Conservation (phyloP, 2,797 vertebrate species). For the Lepilemur septentrionalis region DNA sequence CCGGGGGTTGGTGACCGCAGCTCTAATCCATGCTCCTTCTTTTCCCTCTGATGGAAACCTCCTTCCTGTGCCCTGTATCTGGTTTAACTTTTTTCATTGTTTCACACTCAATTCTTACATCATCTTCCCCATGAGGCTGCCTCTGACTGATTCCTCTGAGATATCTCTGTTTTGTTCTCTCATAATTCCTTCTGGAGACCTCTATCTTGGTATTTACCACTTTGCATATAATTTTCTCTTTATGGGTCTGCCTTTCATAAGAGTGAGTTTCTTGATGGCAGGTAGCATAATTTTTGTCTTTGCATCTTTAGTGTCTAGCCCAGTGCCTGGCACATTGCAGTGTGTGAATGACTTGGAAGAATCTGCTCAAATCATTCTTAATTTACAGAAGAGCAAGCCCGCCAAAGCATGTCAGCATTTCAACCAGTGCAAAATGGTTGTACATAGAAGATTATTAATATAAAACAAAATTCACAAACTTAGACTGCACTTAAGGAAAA, state of each 20-base stretch:
- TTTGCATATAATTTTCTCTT: neutral
- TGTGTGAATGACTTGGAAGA: neutral
- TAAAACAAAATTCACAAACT: conserved; percentile 70
- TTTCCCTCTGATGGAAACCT: neutral
- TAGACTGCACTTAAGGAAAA: conserved; percentile 59
- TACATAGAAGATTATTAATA: conserved; percentile 45
- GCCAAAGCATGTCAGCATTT: neutral
- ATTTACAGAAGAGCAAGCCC: neutral
- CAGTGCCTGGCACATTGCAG: neutral
- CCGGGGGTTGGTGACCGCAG: too few species aligned
- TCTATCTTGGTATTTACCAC: neutral
- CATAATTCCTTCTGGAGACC: neutral
- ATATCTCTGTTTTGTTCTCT: neutral
- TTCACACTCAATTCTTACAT: neutral
- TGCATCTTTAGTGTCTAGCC: neutral
- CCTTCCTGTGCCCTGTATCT: neutral
- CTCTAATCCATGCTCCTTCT: neutral
- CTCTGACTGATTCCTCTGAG: neutral
- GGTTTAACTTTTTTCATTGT: neutral
- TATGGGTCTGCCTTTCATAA: neutral
- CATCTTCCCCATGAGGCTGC: neutral
- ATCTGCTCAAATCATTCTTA: neutral
- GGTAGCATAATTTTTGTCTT: neutral
- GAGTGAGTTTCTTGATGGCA: neutral
- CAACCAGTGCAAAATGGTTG: conserved; percentile 11